phyloP scores from a whole-genome alignment of 2,797 vertebrate species.

The Oreochromis grahami region DNA sequence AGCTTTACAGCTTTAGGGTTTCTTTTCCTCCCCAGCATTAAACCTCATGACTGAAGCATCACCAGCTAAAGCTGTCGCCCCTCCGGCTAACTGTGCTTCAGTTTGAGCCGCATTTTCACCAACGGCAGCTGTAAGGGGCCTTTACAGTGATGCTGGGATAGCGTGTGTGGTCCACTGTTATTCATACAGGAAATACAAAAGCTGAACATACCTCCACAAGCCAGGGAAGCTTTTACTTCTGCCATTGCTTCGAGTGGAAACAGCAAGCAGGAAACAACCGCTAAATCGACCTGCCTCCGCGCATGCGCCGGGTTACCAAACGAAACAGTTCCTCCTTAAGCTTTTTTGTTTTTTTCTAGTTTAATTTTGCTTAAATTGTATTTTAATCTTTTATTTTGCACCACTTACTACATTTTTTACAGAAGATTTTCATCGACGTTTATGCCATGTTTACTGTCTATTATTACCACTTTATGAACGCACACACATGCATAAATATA shows the following conservation, averaged over 20 bases:
- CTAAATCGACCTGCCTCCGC: neutral
- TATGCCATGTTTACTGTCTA: rapidly evolving
- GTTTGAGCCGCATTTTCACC: neutral
- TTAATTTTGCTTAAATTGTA: neutral
- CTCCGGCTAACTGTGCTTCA: constrained; percentile 36
- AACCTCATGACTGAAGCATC: constrained; percentile 64
- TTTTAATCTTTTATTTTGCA: neutral
- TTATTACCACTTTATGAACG: rapidly evolving
- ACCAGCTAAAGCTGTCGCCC: constrained; percentile 41
- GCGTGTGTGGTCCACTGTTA: rapidly evolving
- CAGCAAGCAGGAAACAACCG: constrained; percentile 69
- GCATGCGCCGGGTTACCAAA: constrained; percentile 57
- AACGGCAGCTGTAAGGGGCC: neutral
- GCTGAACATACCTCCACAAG: constrained; percentile 64
- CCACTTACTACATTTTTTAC: neutral
- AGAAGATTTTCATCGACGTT: neutral
- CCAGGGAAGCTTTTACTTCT: constrained; percentile 55
- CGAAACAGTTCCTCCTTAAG: neutral
- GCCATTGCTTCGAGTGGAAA: constrained; percentile 69
- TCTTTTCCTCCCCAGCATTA: neutral
- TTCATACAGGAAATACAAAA: neutral
- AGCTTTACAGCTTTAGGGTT: neutral
- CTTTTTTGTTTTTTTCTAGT: neutral
- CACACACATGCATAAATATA: neutral
- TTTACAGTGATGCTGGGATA: neutral